Base-by-base conservation (phyloP, 2,888 invertebrate genomes). In the Hartigia nigra region DNA sequence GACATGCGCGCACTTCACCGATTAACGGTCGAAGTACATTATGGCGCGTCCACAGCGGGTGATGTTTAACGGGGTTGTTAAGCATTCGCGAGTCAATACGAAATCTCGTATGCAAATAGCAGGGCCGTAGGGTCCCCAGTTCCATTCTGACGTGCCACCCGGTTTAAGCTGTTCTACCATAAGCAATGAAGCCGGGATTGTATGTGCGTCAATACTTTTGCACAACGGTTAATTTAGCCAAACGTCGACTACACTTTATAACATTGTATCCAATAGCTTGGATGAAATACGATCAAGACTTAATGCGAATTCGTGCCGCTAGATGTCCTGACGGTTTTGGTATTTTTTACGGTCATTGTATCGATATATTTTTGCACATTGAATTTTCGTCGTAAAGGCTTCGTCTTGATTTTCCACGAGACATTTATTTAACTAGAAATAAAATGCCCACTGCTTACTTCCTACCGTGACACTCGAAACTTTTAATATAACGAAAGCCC, bases 401-500 rank as follows among this genome's bases (percentile, higher is more conserved):
- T 39, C 55, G 55, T 23, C 14, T 23, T 23, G 23, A 55, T 55
- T 55, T 55, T 55, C 23, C 23, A 55, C 55, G 4, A 55, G 2
- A 9, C 55, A 1, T 55, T 5, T 2, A 55, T 55, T 55, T 23
- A 9, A 55, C 55, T 23, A 55, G 55, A 55, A 55, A 55, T 55
- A 55, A 55, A 55, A 55, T 55, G 23, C 2, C 55, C 23, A 55
- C 55, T 23, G 23, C 23, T 55, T 55, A 23, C 14, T 14, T 55
- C 55, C 55, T 55, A 55, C 80, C 82, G 79, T 77, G 79, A 81
- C 81, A 82, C 81, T 70, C 81, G 81, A 84, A 85, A 85, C 84
- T 87, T 86, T 84, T 85, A 84, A 85, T 84, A 85, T 81, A 83
- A 84, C 84, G 86, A 83, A 83, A 81, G 86, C 83, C 83, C 85